phyloP scores from a whole-genome alignment of 2,888 invertebrate genomes.

The Pelosia muscerda region DNA sequence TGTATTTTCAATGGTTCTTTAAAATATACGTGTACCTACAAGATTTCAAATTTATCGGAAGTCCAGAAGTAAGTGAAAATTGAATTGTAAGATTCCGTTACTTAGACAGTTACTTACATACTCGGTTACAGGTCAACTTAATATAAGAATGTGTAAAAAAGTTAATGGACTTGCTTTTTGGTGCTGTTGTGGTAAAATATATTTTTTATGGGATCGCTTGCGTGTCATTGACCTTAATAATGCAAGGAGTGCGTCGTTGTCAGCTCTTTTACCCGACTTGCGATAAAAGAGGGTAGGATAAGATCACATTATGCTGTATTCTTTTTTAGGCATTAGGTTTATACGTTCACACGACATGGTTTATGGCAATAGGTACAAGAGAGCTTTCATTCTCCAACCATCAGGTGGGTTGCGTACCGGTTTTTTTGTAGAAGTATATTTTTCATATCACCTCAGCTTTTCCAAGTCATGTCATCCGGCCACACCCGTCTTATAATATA shows the following conservation, averaged over 20 bases:
- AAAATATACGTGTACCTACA: background rate
- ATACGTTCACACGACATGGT: background rate
- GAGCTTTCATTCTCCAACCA: too few species aligned
- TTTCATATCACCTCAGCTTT: too few species aligned
- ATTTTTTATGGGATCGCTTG: constrained; percentile 7
- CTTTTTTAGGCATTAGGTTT: background rate
- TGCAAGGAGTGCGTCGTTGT: background rate
- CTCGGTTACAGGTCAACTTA: constrained; percentile 4
- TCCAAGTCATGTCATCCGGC: background rate
- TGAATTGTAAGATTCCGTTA: constrained; percentile 9
- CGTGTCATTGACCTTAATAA: constrained; percentile 9
- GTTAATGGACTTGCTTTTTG: constrained; percentile 9
- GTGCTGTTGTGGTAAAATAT: constrained; percentile 8
- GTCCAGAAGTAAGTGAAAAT: constrained; percentile 8
- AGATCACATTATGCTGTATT: background rate
- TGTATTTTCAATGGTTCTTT: background rate
- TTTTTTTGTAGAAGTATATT: too few species aligned
- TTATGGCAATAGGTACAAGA: background rate
- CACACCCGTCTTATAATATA: background rate
- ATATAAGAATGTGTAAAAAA: constrained; percentile 7
- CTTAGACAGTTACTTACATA: background rate
- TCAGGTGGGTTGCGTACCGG: too few species aligned
- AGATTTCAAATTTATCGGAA: constrained; percentile 1
- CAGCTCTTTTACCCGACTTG: background rate
- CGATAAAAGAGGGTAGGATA: background rate